Evolutionary conservation across 1,140 invertebrate genomes (phyloP).

Genomic region (Meloidogyne hapla): DNA sequence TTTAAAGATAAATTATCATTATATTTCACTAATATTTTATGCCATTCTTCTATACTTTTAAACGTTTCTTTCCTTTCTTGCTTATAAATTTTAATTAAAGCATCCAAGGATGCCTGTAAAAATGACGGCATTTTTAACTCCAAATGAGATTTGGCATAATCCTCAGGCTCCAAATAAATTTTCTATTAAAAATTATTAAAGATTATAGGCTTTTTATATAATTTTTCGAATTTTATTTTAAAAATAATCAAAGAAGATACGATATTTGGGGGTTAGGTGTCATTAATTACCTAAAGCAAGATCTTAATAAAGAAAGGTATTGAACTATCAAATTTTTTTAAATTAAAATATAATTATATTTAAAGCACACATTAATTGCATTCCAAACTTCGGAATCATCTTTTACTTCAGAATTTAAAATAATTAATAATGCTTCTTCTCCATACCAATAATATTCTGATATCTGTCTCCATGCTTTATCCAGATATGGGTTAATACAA

Average conservation of each 20-base stretch:
- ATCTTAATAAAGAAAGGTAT: too few relatives aligned
- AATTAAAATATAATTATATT: too few relatives aligned
- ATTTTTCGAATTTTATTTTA: too few relatives aligned
- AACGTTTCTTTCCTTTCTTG: neutral
- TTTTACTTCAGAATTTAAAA: neutral
- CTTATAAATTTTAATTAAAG: neutral
- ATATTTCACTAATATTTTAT: neutral
- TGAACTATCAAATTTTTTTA: too few relatives aligned
- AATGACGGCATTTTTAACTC: neutral
- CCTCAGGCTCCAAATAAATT: neutral
- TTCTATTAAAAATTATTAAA: neutral
- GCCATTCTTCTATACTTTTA: neutral
- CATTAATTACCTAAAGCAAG: too few relatives aligned
- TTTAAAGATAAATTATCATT: neutral
- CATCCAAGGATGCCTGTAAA: neutral
- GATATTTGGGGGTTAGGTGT: too few relatives aligned
- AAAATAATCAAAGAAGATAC: too few relatives aligned
- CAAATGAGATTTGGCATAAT: neutral
- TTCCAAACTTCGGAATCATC: neutral
- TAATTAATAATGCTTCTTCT: neutral
- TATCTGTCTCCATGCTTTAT: neutral
- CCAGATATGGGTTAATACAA: neutral
- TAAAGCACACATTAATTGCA: neutral
- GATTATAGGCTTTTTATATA: too few relatives aligned
- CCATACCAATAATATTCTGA: neutral